These are phyloP conservation scores for Corella eumyota DNA, from an alignment of 23 tunicate genomes.

Conservation along the genomic window DNA sequence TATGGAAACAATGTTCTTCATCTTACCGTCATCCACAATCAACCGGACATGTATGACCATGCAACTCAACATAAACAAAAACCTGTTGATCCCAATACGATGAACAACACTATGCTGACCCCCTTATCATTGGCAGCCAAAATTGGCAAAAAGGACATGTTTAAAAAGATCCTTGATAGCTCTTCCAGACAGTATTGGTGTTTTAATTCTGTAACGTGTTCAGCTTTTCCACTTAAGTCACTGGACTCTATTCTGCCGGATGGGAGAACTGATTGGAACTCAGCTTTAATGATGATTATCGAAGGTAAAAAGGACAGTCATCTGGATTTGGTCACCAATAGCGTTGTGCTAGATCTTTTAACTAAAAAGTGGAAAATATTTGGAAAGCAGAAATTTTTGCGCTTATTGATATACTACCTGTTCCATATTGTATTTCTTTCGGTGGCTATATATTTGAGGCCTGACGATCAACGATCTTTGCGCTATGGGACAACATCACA, in stretches of 20 bases:
- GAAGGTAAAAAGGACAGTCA: slow-evolving; percentile 64
- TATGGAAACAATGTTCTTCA: slow-evolving; percentile 77
- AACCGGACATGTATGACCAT: slow-evolving; percentile 79
- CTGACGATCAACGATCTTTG: slow-evolving; percentile 25
- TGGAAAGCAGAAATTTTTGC: slow-evolving; percentile 44
- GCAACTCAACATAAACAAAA: slow-evolving; percentile 38
- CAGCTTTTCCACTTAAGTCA: slow-evolving; percentile 59
- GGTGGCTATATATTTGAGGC: slow-evolving; percentile 64
- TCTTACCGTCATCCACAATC: slow-evolving; percentile 75
- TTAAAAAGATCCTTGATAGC: slow-evolving; percentile 58
- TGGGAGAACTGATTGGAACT: slow-evolving; percentile 85
- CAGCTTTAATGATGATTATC: slow-evolving; percentile 86
- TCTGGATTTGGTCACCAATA: slow-evolving; percentile 48
- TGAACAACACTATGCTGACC: slow-evolving; percentile 33
- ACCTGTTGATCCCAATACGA: slow-evolving; percentile 29
- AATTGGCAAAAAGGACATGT: slow-evolving; percentile 70
- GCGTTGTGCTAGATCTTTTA: slow-evolving; percentile 56
- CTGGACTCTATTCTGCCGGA: slow-evolving; percentile 56
- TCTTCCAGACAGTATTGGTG: slow-evolving; percentile 70
- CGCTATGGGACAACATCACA: slow-evolving; percentile 25
- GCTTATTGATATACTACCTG: slow-evolving; percentile 27
- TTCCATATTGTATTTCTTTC: slow-evolving; percentile 52
- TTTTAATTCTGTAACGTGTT: slow-evolving; percentile 66
- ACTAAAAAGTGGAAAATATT: slow-evolving; percentile 73
- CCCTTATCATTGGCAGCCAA: slow-evolving; percentile 80